Conservation (phyloP, 2,888 invertebrate genomes). For the Pyrrhia umbra region DNA sequence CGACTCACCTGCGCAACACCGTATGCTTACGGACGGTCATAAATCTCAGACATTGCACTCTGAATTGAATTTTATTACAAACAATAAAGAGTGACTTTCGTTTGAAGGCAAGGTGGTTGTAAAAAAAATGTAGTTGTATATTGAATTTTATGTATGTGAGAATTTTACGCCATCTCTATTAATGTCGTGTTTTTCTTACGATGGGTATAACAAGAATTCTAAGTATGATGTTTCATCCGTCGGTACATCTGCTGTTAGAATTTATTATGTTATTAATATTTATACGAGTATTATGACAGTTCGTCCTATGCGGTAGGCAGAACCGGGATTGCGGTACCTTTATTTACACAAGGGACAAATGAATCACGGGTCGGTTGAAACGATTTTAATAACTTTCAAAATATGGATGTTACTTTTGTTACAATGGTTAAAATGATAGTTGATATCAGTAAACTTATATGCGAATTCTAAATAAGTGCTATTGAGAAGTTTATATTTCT, state of each 20-base stretch:
- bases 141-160: conserved; percentile 62
- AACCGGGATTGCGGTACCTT: conserved; percentile 8
- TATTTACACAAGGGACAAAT: not conserved
- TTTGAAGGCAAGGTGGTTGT: not conserved
- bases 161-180: conserved; percentile 61
- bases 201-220: conserved; percentile 55
- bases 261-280: conserved; percentile 50
- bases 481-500: too few relatives aligned
- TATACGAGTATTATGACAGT: conserved; percentile 9
- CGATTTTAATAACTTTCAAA: not conserved
- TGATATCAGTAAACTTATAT: not conserved
- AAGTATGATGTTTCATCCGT: conserved; percentile 57
- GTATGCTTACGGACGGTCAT: conserved; percentile 45
- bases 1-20: conserved; percentile 74
- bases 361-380: not conserved
- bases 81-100: not conserved
- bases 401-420: not conserved
- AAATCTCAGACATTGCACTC: conserved; percentile 36
- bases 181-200: conserved; percentile 54
- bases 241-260: conserved; percentile 48
- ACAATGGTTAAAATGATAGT: too few relatives aligned
- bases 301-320: conserved; percentile 1
- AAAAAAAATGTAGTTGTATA: conserved; percentile 52
- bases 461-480: not conserved
- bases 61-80: conserved; percentile 12